These are phyloP conservation scores for Polymixis flavicincta DNA, from an alignment of 2,888 invertebrate genomes.

Conservation along the genomic window DNA sequence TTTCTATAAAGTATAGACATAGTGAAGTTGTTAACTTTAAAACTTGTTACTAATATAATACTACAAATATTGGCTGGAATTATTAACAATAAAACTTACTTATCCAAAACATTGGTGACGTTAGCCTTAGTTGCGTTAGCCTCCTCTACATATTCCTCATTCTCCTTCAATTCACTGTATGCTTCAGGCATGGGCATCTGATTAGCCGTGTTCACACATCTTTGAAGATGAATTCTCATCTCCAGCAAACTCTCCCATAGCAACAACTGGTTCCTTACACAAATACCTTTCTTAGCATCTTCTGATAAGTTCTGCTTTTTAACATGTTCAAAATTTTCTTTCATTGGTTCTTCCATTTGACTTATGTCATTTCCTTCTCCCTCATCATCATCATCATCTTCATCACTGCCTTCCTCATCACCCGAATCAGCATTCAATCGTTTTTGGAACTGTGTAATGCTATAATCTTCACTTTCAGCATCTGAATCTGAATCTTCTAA, in stretches of 20 bases:
- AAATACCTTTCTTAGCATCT: constrained; percentile 92
- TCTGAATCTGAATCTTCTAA: constrained; percentile 69
- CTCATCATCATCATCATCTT: constrained; percentile 73
- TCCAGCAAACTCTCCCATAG: constrained; percentile 97
- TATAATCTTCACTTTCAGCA: constrained; percentile 78
- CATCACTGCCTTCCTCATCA: constrained; percentile 61
- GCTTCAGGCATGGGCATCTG: constrained; percentile 93
- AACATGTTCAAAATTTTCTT: constrained; percentile 91
- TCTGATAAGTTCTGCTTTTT: constrained; percentile 88
- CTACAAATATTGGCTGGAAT: too few species aligned
- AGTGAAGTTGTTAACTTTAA: too few species aligned
- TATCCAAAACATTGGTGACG: constrained; percentile 91
- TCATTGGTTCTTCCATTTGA: constrained; percentile 85
- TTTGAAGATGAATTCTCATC: constrained; percentile 96
- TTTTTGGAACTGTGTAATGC: constrained; percentile 75
- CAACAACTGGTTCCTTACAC: constrained; percentile 93
- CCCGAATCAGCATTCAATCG: constrained; percentile 71
- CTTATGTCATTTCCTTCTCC: constrained; percentile 86
- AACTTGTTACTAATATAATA: too few species aligned
- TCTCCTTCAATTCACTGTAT: constrained; percentile 86
- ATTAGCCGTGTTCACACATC: constrained; percentile 94
- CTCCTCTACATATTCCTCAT: constrained; percentile 88
- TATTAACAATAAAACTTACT: constrained; percentile 77
- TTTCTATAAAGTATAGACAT: too few species aligned
- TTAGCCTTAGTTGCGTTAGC: constrained; percentile 88